These are phyloP conservation scores for Loxodonta africana DNA, from an alignment of 2,113 vertebrate species.

Conservation along the genomic window DNA sequence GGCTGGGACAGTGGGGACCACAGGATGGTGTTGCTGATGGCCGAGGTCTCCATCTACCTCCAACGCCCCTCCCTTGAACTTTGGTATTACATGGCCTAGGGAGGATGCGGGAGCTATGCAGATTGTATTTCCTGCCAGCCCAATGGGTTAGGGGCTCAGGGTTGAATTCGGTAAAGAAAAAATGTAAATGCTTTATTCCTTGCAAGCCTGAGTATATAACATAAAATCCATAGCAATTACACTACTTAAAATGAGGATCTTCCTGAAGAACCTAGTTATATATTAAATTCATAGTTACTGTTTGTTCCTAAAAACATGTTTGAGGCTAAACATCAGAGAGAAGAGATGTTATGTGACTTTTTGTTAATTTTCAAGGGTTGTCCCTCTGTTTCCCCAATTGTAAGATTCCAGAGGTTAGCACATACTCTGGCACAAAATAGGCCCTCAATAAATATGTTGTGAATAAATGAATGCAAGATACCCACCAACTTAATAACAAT, in stretches of 20 bases:
- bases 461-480: neutral
- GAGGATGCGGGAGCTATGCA: neutral
- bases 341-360: no score
- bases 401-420: no score
- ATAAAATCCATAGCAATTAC: conserved; percentile 38
- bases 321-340: neutral
- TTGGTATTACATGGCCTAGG: neutral
- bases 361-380: no score
- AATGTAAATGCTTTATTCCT: neutral
- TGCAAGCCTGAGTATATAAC: conserved; percentile 32
- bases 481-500: neutral
- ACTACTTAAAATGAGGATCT: conserved; percentile 34
- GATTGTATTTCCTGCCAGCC: conserved; percentile 22
- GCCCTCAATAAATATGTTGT: no score
- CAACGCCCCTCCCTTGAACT: neutral
- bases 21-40: conserved; percentile 1
- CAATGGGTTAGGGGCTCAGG: neutral
- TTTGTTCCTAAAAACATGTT: conserved; percentile 44
- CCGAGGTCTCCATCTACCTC: neutral
- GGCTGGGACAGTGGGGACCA: neutral
- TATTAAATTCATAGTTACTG: conserved; percentile 50
- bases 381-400: no score
- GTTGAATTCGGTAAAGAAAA: conserved; percentile 24
- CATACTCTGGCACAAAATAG: no score
- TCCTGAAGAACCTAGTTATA: neutral